phyloP scores from a whole-genome alignment of 2,113 vertebrate species.

The Erythrolamprus reginae region DNA sequence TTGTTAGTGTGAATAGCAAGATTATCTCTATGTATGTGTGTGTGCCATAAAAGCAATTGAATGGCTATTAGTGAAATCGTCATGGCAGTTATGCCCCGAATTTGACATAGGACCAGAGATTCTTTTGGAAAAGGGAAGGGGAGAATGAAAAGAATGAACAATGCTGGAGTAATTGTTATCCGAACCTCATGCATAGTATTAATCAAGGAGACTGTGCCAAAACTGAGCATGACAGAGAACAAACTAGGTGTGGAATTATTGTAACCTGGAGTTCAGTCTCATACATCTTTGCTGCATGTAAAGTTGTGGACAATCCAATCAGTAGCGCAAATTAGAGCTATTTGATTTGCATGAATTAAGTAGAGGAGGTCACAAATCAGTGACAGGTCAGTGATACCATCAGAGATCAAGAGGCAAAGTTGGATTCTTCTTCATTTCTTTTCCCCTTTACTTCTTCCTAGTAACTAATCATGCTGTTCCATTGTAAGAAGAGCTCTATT shows the following conservation, averaged over 20 bases:
- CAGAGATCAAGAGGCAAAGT: conserved; percentile 72
- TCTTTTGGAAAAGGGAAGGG: conserved; percentile 60
- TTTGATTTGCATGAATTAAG: conserved; percentile 78
- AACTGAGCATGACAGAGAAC: conserved; percentile 56
- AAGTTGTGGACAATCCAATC: conserved; percentile 69
- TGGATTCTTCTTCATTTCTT: conserved; percentile 70
- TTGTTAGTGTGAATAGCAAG: conserved; percentile 61
- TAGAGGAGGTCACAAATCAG: conserved; percentile 66
- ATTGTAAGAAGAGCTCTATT: conserved; percentile 74
- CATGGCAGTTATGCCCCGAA: conserved; percentile 61
- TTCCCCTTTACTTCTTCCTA: conserved; percentile 46
- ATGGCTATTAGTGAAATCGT: conserved; percentile 68
- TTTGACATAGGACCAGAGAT: conserved; percentile 66
- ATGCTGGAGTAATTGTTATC: conserved; percentile 60
- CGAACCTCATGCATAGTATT: conserved; percentile 56
- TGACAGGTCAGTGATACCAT: conserved; percentile 69
- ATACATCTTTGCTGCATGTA: conserved; percentile 64
- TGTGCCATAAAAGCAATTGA: conserved; percentile 65
- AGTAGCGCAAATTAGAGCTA: conserved; percentile 68
- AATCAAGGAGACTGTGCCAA: conserved; percentile 67
- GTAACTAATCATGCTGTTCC: conserved; percentile 73
- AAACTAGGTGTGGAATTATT: conserved; percentile 63
- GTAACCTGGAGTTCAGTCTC: conserved; percentile 58
- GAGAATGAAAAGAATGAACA: conserved; percentile 65
- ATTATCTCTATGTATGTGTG: not conserved